Conservation (phyloP, 1,140 invertebrate genomes). For the Drosophila tropicalis region DNA sequence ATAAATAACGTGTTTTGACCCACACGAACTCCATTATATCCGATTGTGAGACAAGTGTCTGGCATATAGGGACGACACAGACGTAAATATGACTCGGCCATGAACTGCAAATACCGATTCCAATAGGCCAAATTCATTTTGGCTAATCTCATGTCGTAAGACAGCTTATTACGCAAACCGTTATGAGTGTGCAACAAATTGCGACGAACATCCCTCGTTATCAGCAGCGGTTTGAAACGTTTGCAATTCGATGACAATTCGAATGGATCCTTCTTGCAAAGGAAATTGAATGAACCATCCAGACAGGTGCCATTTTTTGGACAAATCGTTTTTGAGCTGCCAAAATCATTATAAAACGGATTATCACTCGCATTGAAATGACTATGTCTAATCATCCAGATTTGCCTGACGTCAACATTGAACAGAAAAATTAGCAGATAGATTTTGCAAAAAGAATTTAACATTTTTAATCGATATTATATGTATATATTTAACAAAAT, state of each 20-base stretch:
- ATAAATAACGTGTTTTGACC: constrained; percentile 33
- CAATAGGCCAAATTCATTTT: constrained; percentile 55
- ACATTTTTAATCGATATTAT: background rate
- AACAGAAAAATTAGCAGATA: background rate
- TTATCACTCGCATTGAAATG: background rate
- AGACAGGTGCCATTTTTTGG: constrained; percentile 4
- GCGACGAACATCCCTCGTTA: background rate
- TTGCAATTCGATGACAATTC: constrained; percentile 11
- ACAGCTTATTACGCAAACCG: constrained; percentile 42
- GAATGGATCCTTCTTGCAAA: constrained; percentile 4
- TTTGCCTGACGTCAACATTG: background rate
- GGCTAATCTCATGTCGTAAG: constrained; percentile 8
- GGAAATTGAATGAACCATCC: constrained; percentile 34
- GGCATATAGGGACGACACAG: constrained; percentile 18
- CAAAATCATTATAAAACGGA: constrained; percentile 40
- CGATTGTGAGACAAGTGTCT: constrained; percentile 37
- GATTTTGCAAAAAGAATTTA: background rate
- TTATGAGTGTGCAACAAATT: constrained; percentile 39
- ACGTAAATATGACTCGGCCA: constrained; percentile 43
- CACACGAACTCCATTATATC: constrained; percentile 4
- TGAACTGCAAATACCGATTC: constrained; percentile 33
- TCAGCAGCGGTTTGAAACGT: constrained; percentile 17
- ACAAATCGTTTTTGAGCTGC: constrained; percentile 26
- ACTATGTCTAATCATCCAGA: background rate
- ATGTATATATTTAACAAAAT: background rate